Percentiles rank a stretch among this genome's conserved stretches.
Evolutionary conservation across 2,113 vertebrate genomes (phyloP).

Genomic region (Mungos mungo): DNA sequence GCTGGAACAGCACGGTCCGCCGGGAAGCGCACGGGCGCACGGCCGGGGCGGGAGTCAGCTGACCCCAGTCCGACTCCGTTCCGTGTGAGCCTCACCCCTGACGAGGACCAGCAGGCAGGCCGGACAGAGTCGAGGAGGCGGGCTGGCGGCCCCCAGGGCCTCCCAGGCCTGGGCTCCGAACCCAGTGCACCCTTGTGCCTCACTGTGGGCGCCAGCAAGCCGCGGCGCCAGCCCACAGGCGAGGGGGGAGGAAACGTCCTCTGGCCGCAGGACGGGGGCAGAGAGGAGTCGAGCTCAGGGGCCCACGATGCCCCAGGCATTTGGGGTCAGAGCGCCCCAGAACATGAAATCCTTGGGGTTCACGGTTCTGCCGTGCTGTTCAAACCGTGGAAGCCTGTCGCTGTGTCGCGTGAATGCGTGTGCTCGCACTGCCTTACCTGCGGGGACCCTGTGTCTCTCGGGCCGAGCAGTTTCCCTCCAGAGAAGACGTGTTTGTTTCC

Average conservation of each 20-base stretch:
- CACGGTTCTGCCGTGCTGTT: background rate
- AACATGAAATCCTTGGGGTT: background rate
- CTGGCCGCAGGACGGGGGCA: background rate
- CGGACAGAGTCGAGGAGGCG: background rate
- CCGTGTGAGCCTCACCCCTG: background rate
- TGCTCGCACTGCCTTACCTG: background rate
- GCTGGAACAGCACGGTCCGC: too few relatives aligned
- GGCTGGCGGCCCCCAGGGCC: too few relatives aligned
- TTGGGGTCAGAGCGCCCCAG: background rate
- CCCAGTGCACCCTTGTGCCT: too few relatives aligned
- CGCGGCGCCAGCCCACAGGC: background rate
- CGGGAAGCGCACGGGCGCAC: rapidly evolving
- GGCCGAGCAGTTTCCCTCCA: background rate
- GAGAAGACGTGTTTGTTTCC: background rate
- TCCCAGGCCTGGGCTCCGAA: background rate
- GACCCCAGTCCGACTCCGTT: background rate
- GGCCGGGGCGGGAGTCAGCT: background rate
- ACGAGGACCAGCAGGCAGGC: rapidly evolving
- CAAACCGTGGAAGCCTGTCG: background rate
- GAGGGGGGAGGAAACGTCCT: rapidly evolving
- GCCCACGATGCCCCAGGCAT: background rate
- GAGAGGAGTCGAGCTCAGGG: background rate
- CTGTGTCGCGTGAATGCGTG: background rate
- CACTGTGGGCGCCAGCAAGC: background rate
- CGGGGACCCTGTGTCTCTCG: too few relatives aligned